phyloP scores from a whole-genome alignment of 2,888 invertebrate genomes.

The Mechanitis messenoides region DNA sequence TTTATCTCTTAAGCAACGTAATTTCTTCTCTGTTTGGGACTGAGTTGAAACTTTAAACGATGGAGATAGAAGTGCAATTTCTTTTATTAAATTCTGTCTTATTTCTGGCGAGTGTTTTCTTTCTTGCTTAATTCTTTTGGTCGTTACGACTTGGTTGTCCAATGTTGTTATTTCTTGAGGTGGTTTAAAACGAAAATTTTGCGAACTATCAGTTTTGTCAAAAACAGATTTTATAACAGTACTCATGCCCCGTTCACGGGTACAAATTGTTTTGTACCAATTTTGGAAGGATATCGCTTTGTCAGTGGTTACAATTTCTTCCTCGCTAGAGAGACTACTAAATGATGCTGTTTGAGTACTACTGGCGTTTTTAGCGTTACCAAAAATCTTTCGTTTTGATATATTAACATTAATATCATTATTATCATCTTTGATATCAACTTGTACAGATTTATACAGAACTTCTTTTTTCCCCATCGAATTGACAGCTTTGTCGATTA shows the following conservation, averaged over 20 bases:
- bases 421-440: constrained; percentile 7
- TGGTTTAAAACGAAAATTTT: constrained; percentile 27
- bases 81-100: constrained; percentile 39
- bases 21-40: constrained; percentile 44
- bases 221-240: constrained; percentile 39
- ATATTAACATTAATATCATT: not conserved
- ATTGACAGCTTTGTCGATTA: constrained; percentile 27
- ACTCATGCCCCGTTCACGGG: constrained; percentile 39
- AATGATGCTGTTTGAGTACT: constrained; percentile 24
- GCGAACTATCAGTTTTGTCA: constrained; percentile 26
- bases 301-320: constrained; percentile 28
- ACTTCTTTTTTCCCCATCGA: constrained; percentile 12
- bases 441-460: constrained; percentile 15
- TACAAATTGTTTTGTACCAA: constrained; percentile 34
- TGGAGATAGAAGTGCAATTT: constrained; percentile 37
- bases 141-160: constrained; percentile 18
- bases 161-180: constrained; percentile 16
- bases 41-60: constrained; percentile 41
- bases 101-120: constrained; percentile 24
- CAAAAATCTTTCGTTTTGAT: not conserved
- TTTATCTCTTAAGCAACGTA: constrained; percentile 28
- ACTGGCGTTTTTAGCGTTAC: constrained; percentile 11
- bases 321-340: constrained; percentile 18
- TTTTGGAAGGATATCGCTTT: constrained; percentile 39
- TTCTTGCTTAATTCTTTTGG: constrained; percentile 15